phyloP scores from a whole-genome alignment of 1,140 invertebrate species.

The Schlechtendalia chinensis region DNA sequence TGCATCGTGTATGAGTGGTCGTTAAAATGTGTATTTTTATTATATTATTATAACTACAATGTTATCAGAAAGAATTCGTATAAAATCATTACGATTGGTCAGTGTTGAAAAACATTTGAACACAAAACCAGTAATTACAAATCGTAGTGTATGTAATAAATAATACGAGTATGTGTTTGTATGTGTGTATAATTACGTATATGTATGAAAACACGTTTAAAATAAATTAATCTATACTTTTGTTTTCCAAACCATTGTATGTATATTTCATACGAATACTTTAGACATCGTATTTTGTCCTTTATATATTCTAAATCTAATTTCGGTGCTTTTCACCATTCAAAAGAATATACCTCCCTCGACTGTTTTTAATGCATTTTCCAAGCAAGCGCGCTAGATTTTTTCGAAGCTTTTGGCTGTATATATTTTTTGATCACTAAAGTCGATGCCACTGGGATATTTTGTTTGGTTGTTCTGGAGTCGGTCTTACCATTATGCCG shows the following conservation, averaged over 20 bases:
- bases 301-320: conserved; percentile 3
- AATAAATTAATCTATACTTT: neutral
- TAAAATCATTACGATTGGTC: conserved; percentile 2
- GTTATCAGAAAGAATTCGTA: conserved; percentile 29
- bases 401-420: conserved; percentile 18
- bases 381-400: conserved; percentile 34
- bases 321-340: neutral
- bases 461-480: conserved; percentile 12
- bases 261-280: neutral
- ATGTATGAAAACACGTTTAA: no score
- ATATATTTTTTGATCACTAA: conserved; percentile 22
- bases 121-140: no score
- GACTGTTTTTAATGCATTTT: conserved; percentile 36
- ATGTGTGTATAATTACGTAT: no score
- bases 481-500: conserved; percentile 91
- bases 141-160: no score
- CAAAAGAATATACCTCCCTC: neutral
- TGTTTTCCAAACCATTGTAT: neutral
- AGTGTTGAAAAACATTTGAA: neutral
- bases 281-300: no score
- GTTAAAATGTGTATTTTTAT: conserved; percentile 6
- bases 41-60: neutral
- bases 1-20: conserved; percentile 23
- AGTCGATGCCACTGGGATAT: conserved; percentile 28
- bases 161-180: no score